Base-by-base conservation (phyloP, 2,113 vertebrate species). In the Oreochromis tanganicae region DNA sequence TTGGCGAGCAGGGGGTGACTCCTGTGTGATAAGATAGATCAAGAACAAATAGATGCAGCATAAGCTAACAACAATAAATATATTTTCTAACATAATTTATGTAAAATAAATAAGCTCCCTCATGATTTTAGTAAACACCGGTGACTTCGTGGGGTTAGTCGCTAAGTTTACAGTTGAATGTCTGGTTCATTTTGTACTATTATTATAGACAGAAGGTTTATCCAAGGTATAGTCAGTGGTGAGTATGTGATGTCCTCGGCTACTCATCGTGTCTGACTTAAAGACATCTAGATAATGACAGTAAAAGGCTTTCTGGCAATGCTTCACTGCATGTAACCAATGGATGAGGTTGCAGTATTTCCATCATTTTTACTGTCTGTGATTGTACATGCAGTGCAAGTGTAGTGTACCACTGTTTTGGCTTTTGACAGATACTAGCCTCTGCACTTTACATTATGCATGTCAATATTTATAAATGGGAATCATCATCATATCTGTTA, bases 21-120 rank as follows among this genome's bases (percentile, higher is more conserved):
- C 57, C 14, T 32, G 29, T 9, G 27, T 52, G 17, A 52, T 10
- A n/a, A 52, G 50, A 54, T 10, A n/a, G 50, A n/a, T 54, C 50
- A 54, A n/a, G 50, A 54, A 54, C 9, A 54, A 54, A 54, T 4
- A 54, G 19, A n/a, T 54, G 50, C 50, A 54, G 50, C 9, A 54
- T 54, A n/a, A 54, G 50, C 50, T 54, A 54, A 54, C n/a, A 54
- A 3, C 0, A 0, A 10, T 54, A 54, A 54, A 54, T 10, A 54
- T 54, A 54, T 54, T 54, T 54, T 54, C 19, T 54, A 54, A n/a
- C 19, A n/a, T 54, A 10, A 54, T n/a, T 54, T 54, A n/a, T 54
- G n/a, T 5, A 2, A 3, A 54, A 54, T 54, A 54, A 10, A 54
- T 10, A n/a, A 54, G 19, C 21, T 57, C 24, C 4, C 6, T 24